These are phyloP conservation scores for Atta texana DNA, from an alignment of 1,140 invertebrate species.

Conservation along the genomic window DNA sequence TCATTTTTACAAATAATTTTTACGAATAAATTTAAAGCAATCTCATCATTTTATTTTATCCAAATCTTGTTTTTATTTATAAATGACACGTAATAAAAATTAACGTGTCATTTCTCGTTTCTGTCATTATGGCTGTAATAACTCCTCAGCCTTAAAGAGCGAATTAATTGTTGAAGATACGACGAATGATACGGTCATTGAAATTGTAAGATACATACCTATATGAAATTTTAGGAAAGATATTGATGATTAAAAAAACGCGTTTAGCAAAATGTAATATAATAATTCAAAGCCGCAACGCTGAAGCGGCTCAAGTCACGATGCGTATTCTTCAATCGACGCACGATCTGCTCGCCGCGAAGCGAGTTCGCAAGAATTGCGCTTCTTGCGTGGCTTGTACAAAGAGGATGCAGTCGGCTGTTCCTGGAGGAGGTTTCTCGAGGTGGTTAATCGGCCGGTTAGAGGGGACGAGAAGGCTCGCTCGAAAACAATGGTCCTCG, in stretches of 20 bases:
- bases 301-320: neutral
- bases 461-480: slow-evolving; percentile 2
- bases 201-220: neutral
- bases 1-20: no score
- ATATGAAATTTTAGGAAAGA: neutral
- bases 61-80: no score
- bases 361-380: slow-evolving; percentile 52
- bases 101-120: no score
- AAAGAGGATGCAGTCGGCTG: slow-evolving; percentile 61
- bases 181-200: neutral
- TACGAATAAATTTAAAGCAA: no score
- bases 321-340: slow-evolving; percentile 23
- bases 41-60: no score
- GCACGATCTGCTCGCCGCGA: slow-evolving; percentile 2
- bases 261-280: neutral
- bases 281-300: neutral
- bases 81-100: no score
- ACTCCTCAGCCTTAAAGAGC: neutral
- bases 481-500: slow-evolving; percentile 69
- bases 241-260: neutral
- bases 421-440: slow-evolving; percentile 55
- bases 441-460: slow-evolving; percentile 61
- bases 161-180: neutral
- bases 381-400: slow-evolving; percentile 48
- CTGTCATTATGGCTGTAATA: no score